Base-by-base conservation (phyloP, 2,888 invertebrate species). In the Macroteleia sp. region DNA sequence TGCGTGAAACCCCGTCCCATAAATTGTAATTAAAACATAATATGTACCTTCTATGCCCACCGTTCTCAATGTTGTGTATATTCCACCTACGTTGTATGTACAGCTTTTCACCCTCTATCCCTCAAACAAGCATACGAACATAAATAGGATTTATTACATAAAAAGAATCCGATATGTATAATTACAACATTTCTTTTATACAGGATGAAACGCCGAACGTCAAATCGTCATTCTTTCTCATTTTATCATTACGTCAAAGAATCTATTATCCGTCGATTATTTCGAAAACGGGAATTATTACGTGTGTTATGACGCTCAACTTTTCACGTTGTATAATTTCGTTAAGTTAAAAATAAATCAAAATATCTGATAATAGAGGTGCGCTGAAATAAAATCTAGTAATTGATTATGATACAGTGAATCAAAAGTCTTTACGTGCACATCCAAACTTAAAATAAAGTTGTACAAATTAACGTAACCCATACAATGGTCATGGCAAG, bases 11-110 rank as follows among this genome's bases (percentile, higher is more conserved):
- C 81, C 79, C 76, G 85, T 83, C 83, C 83, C 85, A 87, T 86
- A 87, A 87, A 86, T 86, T 84, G 82, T 85, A 86, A 86, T 86
- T 86, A 86, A 83, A 85, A 85, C 81, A 83, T 84, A 85, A 85
- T 86, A 83, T 82, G 81, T 66, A 50, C 56, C 75, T 61, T 39
- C 44, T 41, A 42, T 71, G 61, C 57, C 59, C 61, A 30, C 59
- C 30, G 44, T 50, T 42, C 54, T 41, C n/a, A 34, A 36, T 41
- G 57, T 39, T 73, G 42, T 42, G 57, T 52, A 17, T 36, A 32
- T 25, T 48, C 59, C 61, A 59, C 61, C 61, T 67, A 67, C 67
- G 46, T 36, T 41, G 54, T 14, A 28, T 54, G 48, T 52, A 56
- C 41, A 42, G 32, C 39, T 59, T 64, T 28, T 50, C 50, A 66